Percentiles rank a stretch among this genome's conserved stretches.
Evolutionary conservation across 2,113 vertebrate genomes (phyloP).

Genomic region (Pimephales promelas): DNA sequence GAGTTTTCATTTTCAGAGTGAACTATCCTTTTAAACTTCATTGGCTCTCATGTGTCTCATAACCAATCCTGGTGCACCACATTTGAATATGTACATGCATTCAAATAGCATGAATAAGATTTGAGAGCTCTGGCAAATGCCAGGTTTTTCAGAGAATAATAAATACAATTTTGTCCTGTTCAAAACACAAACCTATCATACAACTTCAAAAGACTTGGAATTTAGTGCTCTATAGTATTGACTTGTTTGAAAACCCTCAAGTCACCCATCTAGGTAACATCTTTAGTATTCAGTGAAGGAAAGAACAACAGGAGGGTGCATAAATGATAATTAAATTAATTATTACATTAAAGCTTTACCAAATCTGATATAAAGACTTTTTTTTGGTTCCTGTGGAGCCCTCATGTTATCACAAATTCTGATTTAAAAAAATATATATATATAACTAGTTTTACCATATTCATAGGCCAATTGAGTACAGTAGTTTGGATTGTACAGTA

Average conservation of each 20-base stretch:
- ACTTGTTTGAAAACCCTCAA: not conserved
- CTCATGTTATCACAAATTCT: not conserved
- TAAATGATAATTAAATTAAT: not conserved
- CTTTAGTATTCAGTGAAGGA: not conserved
- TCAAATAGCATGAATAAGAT: not conserved
- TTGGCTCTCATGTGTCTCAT: not conserved
- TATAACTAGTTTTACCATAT: not conserved
- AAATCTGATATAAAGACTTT: not conserved
- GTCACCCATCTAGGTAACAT: not conserved
- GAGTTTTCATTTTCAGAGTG: too few relatives aligned
- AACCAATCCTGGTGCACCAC: not conserved
- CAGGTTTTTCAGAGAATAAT: not conserved
- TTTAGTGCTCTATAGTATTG: not conserved
- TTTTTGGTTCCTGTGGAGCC: not conserved
- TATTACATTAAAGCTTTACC: not conserved
- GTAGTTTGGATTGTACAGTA: constrained; percentile 1
- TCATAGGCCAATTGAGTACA: not conserved
- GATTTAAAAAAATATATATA: not conserved
- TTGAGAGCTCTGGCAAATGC: not conserved
- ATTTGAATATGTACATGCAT: not conserved
- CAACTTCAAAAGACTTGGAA: not conserved
- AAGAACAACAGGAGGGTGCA: not conserved
- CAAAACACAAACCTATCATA: not conserved
- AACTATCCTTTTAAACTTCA: too few relatives aligned
- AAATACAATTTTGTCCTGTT: not conserved